Conservation (phyloP, 2,888 invertebrate species). For the Cynaeus angustus region DNA sequence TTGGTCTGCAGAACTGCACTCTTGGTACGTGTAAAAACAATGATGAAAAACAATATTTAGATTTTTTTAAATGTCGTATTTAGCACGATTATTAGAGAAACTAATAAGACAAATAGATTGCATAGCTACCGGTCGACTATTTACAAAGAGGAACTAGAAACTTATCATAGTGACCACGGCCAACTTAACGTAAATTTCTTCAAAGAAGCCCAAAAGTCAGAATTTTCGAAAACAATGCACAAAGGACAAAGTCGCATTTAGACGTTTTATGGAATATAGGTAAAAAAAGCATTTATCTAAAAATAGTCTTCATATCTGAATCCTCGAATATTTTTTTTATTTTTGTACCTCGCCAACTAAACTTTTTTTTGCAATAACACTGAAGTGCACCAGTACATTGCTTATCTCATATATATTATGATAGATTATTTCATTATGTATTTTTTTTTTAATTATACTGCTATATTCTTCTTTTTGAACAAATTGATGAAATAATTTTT, state of each 20-base stretch:
- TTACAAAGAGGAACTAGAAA: conserved; percentile 39
- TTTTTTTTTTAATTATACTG: conserved; percentile 15
- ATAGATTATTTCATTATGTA: conserved; percentile 9
- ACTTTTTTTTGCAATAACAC: conserved; percentile 7
- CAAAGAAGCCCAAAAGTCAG: conserved; percentile 38
- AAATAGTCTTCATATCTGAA: no score
- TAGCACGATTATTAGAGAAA: conserved; percentile 36
- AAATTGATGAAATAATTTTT: conserved; percentile 18
- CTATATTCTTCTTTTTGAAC: conserved; percentile 14
- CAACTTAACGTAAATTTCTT: conserved; percentile 39
- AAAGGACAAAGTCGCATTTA: conserved; percentile 35
- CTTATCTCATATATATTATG: conserved; percentile 11
- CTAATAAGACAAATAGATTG: conserved; percentile 33
- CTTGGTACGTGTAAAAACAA: conserved; percentile 35
- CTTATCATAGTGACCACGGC: conserved; percentile 37
- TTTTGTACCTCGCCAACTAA: conserved; percentile 3
- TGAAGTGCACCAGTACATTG: conserved; percentile 11
- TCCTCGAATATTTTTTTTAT: no score
- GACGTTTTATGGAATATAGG: conserved; percentile 33
- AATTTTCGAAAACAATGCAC: conserved; percentile 40
- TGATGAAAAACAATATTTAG: conserved; percentile 38
- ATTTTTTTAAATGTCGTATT: conserved; percentile 33
- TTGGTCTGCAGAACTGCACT: conserved; percentile 26
- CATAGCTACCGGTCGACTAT: conserved; percentile 31
- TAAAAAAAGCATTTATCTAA: conserved; percentile 12